Evolutionary conservation across 2,888 invertebrate genomes (phyloP).

Genomic region (Scrobipalpa atriplicella): DNA sequence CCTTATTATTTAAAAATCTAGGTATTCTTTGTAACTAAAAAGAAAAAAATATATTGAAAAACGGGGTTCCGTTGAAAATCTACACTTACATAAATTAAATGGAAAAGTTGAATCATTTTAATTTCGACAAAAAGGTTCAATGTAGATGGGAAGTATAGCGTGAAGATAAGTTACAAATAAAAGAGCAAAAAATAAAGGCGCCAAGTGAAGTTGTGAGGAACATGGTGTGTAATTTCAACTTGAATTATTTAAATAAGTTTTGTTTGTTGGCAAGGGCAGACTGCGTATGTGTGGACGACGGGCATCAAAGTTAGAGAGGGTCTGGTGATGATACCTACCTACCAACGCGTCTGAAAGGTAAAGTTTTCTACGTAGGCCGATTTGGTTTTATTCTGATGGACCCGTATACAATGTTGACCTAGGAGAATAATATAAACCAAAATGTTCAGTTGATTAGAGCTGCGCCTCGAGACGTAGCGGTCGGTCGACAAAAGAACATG

Average conservation of each 20-base stretch:
- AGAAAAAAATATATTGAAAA: too few species aligned
- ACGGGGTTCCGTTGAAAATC: too few species aligned
- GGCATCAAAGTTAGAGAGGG: constrained; percentile 48
- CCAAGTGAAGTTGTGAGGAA: constrained; percentile 11
- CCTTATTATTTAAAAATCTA: too few species aligned
- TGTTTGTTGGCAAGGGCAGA: constrained; percentile 41
- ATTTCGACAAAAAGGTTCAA: constrained; percentile 23
- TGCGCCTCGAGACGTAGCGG: too few species aligned
- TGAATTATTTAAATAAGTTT: too few species aligned
- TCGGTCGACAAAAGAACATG: too few species aligned
- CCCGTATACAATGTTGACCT: too few species aligned
- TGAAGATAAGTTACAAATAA: constrained; percentile 18
- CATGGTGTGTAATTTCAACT: constrained; percentile 39
- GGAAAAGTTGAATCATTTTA: constrained; percentile 18
- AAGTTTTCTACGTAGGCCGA: not conserved
- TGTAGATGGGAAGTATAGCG: constrained; percentile 13
- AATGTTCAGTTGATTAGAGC: too few species aligned
- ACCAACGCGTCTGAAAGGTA: not conserved
- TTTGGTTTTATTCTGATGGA: too few species aligned
- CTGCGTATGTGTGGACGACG: constrained; percentile 48
- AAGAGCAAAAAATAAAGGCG: constrained; percentile 14
- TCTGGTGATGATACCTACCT: constrained; percentile 4
- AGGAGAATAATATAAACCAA: too few species aligned
- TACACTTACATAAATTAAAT: not conserved
- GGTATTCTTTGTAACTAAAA: too few species aligned